A percentile compares a stretch with the other conserved stretches of the same genome.
phyloP scores from a whole-genome alignment of 2,888 invertebrate species.

The Malachius bipustulatus region DNA sequence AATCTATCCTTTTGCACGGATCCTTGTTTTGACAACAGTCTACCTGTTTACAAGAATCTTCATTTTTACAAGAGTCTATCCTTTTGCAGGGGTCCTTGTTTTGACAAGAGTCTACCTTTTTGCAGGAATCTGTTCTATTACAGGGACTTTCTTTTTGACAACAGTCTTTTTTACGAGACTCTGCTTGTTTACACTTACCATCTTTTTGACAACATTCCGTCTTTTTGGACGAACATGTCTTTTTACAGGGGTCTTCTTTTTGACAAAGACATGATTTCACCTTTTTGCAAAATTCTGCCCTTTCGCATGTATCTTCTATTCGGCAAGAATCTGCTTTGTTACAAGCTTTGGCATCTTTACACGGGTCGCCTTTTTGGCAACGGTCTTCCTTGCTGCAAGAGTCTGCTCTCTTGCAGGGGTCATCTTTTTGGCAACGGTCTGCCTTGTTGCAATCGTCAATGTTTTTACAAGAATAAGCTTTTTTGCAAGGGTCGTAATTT shows the following conservation, averaged over 20 bases:
- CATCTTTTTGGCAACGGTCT: neutral
- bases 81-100: neutral
- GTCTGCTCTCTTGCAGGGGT: conserved; percentile 2
- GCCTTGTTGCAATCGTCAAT: neutral
- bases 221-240: neutral
- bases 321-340: neutral
- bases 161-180: too few relatives aligned
- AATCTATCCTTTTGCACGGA: neutral
- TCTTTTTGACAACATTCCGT: neutral
- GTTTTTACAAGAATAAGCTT: neutral
- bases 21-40: neutral
- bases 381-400: neutral
- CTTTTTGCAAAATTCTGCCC: neutral
- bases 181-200: too few relatives aligned
- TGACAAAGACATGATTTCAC: neutral
- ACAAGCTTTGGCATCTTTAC: neutral
- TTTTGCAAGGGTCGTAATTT: neutral
- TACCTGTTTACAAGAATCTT: neutral
- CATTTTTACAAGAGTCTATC: neutral
- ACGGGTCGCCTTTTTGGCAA: conserved; percentile 1
- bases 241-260: conserved; percentile 2
- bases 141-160: too few relatives aligned
- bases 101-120: neutral
- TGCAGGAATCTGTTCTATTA: neutral
- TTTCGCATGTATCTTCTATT: neutral